Conservation (phyloP, 37 sponge, comb jelly and placozoan genomes). For the Halisarca cf. caerulea region DNA sequence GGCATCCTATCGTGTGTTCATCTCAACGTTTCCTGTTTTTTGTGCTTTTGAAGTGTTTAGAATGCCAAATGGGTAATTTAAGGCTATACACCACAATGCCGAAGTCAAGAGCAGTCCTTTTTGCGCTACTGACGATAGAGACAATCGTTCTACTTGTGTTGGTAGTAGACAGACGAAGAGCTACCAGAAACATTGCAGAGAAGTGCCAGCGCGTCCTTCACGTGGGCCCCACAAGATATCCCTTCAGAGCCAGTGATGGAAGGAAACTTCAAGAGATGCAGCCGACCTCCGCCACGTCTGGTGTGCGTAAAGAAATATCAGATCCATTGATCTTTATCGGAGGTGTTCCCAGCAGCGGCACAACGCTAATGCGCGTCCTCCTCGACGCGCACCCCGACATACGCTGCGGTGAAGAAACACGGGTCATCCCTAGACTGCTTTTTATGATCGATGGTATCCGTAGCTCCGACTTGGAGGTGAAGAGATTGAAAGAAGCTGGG, state of each 20-base stretch:
- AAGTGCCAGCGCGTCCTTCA: background rate
- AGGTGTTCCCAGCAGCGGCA: slow-evolving; percentile 88
- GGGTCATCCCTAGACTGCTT: slow-evolving; percentile 78
- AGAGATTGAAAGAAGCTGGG: slow-evolving; percentile 67
- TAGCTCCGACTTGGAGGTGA: slow-evolving; percentile 41
- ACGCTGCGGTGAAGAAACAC: slow-evolving; percentile 90
- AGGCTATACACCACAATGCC: background rate
- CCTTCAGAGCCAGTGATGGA: background rate
- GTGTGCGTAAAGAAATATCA: background rate
- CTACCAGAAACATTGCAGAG: background rate
- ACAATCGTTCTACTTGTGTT: background rate
- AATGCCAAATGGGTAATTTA: no score
- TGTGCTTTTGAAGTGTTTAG: no score
- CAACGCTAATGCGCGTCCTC: slow-evolving; percentile 84
- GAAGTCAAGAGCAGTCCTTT: background rate
- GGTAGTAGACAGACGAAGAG: background rate
- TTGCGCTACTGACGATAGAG: background rate
- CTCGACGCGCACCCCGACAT: slow-evolving; percentile 92
- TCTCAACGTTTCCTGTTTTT: no score
- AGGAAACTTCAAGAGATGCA: no score
- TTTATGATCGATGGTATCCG: slow-evolving; percentile 55
- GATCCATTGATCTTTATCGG: slow-evolving; percentile 76
- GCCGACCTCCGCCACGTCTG: no score
- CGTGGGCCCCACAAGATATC: no score
- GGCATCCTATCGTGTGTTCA: no score